A percentile compares a stretch with the other conserved stretches of the same genome.
These are phyloP conservation scores for Drosophila infuscata DNA, from an alignment of 2,888 invertebrate species.

Conservation along the genomic window DNA sequence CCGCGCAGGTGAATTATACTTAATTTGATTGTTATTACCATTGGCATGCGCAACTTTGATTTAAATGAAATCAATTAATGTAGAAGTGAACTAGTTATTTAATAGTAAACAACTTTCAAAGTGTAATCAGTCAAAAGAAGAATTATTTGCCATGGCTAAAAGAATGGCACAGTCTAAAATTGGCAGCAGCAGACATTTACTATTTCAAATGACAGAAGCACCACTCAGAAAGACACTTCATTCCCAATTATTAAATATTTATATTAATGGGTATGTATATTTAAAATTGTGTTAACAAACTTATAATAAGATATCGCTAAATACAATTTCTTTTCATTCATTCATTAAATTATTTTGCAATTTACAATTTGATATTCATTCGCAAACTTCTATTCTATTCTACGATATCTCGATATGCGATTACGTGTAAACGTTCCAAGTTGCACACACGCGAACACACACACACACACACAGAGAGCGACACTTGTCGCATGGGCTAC, in stretches of 20 bases:
- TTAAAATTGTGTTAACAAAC: not conserved
- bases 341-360: no score
- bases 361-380: no score
- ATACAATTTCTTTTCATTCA: no score
- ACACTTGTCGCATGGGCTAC: slow-evolving; percentile 68
- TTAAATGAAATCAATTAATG: no score
- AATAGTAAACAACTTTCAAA: not conserved
- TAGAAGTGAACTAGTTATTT: not conserved
- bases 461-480: slow-evolving; percentile 4
- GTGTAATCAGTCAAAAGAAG: not conserved
- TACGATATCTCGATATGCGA: not conserved
- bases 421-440: not conserved
- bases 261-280: not conserved
- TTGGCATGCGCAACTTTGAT: no score
- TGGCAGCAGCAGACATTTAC: not conserved
- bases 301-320: not conserved
- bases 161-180: not conserved
- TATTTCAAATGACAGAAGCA: not conserved
- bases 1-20: no score
- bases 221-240: not conserved
- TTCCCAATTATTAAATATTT: no score
- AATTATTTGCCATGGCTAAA: not conserved
- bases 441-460: not conserved
- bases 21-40: no score
- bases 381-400: not conserved